Evolutionary conservation across 2,113 vertebrate genomes (phyloP).

Genomic region (Uria lomvia): DNA sequence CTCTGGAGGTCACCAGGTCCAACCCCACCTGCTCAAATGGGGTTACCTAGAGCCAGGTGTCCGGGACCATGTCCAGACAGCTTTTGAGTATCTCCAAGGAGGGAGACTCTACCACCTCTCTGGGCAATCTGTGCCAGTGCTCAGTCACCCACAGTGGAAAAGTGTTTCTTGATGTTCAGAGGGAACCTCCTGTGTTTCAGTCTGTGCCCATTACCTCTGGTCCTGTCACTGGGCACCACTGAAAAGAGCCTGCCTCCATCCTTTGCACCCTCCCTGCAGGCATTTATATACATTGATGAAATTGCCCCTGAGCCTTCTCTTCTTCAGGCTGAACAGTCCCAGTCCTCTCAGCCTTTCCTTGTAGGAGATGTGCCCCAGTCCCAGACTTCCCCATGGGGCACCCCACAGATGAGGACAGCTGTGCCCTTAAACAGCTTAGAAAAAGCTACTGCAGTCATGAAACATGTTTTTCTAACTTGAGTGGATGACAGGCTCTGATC

Average conservation of each 20-base stretch:
- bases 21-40: background rate
- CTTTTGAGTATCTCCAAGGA: background rate
- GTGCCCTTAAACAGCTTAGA: background rate
- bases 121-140: background rate
- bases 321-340: background rate
- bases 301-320: background rate
- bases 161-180: background rate
- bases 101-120: background rate
- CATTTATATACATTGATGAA: background rate
- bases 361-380: background rate
- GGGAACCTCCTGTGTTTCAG: background rate
- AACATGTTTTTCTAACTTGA: background rate
- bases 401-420: background rate
- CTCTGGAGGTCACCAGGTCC: background rate
- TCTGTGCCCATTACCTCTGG: background rate
- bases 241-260: background rate
- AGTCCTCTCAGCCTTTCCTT: background rate
- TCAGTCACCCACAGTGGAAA: background rate
- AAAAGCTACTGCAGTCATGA: background rate
- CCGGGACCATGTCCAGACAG: rapidly evolving
- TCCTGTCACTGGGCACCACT: no score
- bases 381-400: background rate
- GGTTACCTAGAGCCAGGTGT: rapidly evolving
- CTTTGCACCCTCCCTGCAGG: background rate
- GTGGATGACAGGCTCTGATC: background rate